phyloP scores from a whole-genome alignment of 2,113 vertebrate species.

The Xenotilapia flavipinnis region DNA sequence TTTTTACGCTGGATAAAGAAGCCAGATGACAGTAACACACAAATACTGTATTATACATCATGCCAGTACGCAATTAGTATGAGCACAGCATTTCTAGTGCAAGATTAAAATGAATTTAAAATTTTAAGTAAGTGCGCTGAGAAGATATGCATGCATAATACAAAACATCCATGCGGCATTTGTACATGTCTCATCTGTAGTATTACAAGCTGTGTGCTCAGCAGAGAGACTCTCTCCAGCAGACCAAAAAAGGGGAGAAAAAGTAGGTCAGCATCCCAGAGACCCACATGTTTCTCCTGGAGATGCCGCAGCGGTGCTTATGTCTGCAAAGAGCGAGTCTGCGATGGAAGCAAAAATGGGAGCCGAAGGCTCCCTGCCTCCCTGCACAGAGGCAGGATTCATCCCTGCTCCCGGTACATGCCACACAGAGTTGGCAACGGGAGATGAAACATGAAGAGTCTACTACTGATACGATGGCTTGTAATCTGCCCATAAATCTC shows the following conservation, averaged over 20 bases:
- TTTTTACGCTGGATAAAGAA: neutral
- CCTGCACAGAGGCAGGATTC: neutral
- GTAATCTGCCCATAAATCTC: neutral
- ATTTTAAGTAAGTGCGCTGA: neutral
- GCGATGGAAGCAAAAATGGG: slow-evolving; percentile 4
- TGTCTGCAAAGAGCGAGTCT: slow-evolving; percentile 31
- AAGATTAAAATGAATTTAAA: neutral
- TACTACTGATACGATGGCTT: neutral
- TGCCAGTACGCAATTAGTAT: neutral
- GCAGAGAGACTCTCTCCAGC: slow-evolving; percentile 3
- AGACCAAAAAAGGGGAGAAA: slow-evolving; percentile 37
- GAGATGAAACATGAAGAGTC: neutral
- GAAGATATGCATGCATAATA: slow-evolving; percentile 16
- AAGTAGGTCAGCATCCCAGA: slow-evolving; percentile 73
- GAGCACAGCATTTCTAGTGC: neutral
- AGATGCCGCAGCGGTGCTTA: slow-evolving; percentile 28
- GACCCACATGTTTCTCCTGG: slow-evolving; percentile 39
- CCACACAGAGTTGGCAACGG: neutral
- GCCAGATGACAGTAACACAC: neutral
- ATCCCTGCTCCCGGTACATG: neutral
- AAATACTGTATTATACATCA: neutral
- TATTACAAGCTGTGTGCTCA: slow-evolving; percentile 33
- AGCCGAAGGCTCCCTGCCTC: slow-evolving; percentile 15
- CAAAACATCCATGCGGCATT: neutral
- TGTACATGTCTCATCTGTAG: neutral